These are phyloP conservation scores for Tenebrosternarchus preto DNA, from an alignment of 2,113 vertebrate species.

Conservation along the genomic window DNA sequence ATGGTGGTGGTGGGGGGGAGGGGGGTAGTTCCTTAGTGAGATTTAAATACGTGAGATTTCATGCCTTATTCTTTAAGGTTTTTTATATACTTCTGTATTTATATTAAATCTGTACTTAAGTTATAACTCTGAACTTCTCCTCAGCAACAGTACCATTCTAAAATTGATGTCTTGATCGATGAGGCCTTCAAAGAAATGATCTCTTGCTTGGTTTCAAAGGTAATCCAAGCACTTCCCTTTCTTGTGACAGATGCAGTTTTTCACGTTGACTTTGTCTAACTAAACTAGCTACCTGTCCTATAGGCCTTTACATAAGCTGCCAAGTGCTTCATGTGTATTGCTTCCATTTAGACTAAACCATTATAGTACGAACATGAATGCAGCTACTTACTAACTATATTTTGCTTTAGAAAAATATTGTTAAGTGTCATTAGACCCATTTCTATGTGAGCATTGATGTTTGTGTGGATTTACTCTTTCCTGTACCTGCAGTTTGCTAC, in stretches of 20 bases:
- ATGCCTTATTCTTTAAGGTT: not conserved
- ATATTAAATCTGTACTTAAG: conserved; percentile 2
- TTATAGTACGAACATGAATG: conserved; percentile 20
- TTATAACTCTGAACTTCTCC: conserved; percentile 58
- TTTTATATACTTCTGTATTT: not conserved
- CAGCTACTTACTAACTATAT: conserved; percentile 21
- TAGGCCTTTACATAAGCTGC: conserved; percentile 33
- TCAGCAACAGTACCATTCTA: conserved; percentile 98
- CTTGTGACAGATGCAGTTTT: not conserved
- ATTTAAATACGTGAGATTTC: conserved; percentile 14
- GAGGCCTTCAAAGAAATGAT: conserved; percentile 92
- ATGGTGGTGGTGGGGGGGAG: no score
- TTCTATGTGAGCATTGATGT: not conserved
- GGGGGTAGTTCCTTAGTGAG: no score
- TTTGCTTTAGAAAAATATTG: conserved; percentile 13
- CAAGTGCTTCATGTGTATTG: conserved; percentile 5
- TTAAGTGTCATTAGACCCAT: not conserved
- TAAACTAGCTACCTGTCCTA: conserved; percentile 32
- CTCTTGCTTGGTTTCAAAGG: conserved; percentile 91
- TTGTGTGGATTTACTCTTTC: not conserved
- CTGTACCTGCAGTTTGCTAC: conserved; percentile 79
- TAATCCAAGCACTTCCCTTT: conserved; percentile 61
- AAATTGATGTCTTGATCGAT: conserved; percentile 95
- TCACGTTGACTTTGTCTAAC: conserved; percentile 15
- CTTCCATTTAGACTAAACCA: conserved; percentile 33